Conservation (phyloP, 2,113 vertebrate species). For the Thunnus maccoyii region DNA sequence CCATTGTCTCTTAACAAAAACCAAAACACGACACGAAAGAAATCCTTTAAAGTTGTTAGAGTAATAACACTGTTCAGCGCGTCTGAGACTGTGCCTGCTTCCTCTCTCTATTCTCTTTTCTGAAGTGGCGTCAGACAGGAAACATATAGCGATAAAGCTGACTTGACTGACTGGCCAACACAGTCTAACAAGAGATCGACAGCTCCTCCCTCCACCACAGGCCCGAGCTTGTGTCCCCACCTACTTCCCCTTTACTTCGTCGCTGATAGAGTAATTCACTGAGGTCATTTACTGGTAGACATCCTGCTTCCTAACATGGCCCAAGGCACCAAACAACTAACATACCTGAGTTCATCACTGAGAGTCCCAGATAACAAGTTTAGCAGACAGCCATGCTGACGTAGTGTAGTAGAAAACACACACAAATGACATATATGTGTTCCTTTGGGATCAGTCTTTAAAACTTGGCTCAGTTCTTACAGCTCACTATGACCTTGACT, state of each 20-base stretch:
- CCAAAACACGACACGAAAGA: slow-evolving; percentile 42
- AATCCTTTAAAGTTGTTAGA: slow-evolving; percentile 35
- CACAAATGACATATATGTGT: background rate
- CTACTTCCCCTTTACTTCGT: slow-evolving; percentile 69
- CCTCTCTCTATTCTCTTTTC: slow-evolving; percentile 58
- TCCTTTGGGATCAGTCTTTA: background rate
- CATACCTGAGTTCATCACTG: slow-evolving; percentile 55
- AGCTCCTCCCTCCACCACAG: slow-evolving; percentile 72
- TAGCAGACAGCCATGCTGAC: background rate
- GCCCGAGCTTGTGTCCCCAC: slow-evolving; percentile 60
- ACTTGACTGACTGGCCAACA: slow-evolving; percentile 68
- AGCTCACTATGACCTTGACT: background rate
- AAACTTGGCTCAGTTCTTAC: background rate
- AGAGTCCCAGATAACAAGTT: slow-evolving; percentile 56
- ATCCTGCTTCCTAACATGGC: slow-evolving; percentile 34
- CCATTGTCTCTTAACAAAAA: slow-evolving; percentile 78
- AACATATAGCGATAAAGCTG: slow-evolving; percentile 72
- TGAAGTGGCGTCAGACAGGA: slow-evolving; percentile 79
- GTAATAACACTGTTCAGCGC: slow-evolving; percentile 13
- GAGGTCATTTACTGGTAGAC: slow-evolving; percentile 68
- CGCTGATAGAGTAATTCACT: slow-evolving; percentile 52
- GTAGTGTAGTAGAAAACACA: background rate
- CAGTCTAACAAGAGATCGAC: slow-evolving; percentile 44
- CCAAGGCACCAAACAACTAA: slow-evolving; percentile 40
- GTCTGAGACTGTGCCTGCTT: slow-evolving; percentile 41